Evolutionary conservation across 2,888 invertebrate genomes (phyloP).

Genomic region (Trisateles emortualis): DNA sequence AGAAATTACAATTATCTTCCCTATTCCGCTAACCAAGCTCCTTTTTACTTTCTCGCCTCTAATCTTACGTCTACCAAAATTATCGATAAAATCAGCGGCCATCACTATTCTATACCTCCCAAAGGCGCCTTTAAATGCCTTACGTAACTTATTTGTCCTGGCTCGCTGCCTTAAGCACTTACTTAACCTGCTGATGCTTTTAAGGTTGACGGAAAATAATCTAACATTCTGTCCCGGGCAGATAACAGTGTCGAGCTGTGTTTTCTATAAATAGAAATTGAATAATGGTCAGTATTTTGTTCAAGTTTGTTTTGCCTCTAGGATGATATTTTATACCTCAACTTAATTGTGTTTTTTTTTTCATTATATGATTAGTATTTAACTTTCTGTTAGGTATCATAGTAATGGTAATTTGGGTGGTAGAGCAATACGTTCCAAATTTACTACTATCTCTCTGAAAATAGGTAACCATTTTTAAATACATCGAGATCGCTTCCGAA

Average conservation of each 20-base stretch:
- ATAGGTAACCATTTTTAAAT: no score
- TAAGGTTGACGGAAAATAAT: constrained; percentile 41
- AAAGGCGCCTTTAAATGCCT: constrained; percentile 42
- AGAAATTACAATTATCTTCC: background rate
- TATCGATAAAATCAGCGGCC: constrained; percentile 11
- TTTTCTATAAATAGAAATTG: constrained; percentile 20
- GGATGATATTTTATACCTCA: background rate
- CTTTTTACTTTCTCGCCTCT: background rate
- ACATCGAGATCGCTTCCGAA: no score
- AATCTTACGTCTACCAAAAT: constrained; percentile 9
- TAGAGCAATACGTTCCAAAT: no score
- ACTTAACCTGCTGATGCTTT: constrained; percentile 44
- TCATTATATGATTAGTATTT: no score
- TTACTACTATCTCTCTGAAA: no score
- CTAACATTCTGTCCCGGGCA: constrained; percentile 16
- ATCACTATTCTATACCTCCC: constrained; percentile 32
- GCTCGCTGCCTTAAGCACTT: constrained; percentile 48
- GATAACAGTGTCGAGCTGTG: constrained; percentile 12
- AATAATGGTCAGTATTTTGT: constrained; percentile 10
- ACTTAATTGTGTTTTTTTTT: no score
- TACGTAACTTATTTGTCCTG: constrained; percentile 52
- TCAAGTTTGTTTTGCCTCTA: background rate
- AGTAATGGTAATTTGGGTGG: background rate
- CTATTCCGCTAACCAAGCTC: background rate
- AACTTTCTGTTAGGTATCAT: no score